Base-by-base conservation (phyloP, 2,797 vertebrate species). In the Strix occidentalis region DNA sequence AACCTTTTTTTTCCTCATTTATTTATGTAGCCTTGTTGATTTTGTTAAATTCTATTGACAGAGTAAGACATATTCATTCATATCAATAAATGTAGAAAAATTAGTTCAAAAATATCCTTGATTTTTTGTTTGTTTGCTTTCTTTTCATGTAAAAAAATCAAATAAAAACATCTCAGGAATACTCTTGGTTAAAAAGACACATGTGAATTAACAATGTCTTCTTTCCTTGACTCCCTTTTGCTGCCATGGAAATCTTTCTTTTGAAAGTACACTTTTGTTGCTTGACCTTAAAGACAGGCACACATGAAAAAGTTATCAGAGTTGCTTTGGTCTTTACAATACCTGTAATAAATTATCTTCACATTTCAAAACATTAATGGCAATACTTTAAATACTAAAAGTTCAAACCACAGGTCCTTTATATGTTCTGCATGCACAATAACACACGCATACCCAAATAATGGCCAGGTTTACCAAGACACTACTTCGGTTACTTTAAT, bases 181-280 rank as follows among this genome's bases (percentile, higher is more conserved):
- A 68, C 4, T 76, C 31, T 82, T 69, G 13, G 45, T 23, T 75
- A 45, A 91, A 87, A 77, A 39, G 19, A 45, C 11, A 9, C 5
- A 16, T 9, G 16, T 78, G 46, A 68, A 41, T 76, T 85, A 65
- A 56, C 25, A 64, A 25, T 63, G 28, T 79, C 35, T 82, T 60
- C 28, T 88, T 91, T 92, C 35, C 28, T n/a, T 87, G 68, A 35
- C 28, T 68, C 26, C 25, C 41, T 88, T 72, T 61, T 70, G 81
- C 97, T 96, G 76, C 91, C 93, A 96, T 96, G 78, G 95, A 96
- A 97, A 94, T 81, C 48, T 79, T 65, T 56, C 54, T 85, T 84
- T 74, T 68, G 35, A 92, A 86, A 80, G 15, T 11, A 43, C 0
- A 10, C 5, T 63, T 90, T 68, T 80, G 6, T 23, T 88, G 12